These are phyloP conservation scores for Charanyca ferruginea DNA, from an alignment of 2,888 invertebrate genomes.

Conservation along the genomic window DNA sequence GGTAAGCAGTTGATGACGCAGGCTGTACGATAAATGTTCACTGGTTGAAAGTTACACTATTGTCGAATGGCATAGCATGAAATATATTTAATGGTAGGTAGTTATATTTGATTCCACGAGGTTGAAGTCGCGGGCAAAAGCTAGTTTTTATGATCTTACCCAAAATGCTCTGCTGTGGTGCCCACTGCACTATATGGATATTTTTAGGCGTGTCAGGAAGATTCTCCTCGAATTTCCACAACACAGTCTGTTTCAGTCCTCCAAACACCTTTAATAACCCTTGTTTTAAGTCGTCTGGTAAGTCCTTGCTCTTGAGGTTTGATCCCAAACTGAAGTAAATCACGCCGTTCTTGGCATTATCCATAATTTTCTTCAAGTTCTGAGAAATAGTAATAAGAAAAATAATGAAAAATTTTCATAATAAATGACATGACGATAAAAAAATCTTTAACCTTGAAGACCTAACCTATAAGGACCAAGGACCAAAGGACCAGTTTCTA, in stretches of 20 bases:
- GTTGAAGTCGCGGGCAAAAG: no score
- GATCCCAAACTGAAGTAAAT: constrained; percentile 87
- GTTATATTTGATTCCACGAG: no score
- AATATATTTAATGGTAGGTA: no score
- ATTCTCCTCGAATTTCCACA: constrained; percentile 80
- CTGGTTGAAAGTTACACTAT: no score
- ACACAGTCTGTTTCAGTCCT: constrained; percentile 80
- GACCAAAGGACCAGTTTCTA: not conserved
- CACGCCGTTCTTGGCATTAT: constrained; percentile 79
- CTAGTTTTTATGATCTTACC: constrained; percentile 63
- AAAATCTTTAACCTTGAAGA: not conserved
- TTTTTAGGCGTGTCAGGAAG: constrained; percentile 70
- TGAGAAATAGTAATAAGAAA: constrained; percentile 38
- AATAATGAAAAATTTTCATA: no score
- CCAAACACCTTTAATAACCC: constrained; percentile 77
- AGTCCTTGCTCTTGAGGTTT: constrained; percentile 76
- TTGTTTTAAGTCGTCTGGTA: constrained; percentile 72
- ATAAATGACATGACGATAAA: no score
- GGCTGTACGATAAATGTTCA: no score
- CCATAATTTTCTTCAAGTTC: constrained; percentile 79
- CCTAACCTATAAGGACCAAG: not conserved
- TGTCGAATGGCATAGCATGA: no score
- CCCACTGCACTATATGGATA: constrained; percentile 75
- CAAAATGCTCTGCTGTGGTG: constrained; percentile 77
- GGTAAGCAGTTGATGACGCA: no score